These are phyloP conservation scores for Hypena proboscidalis DNA, from an alignment of 2,888 invertebrate species.

Conservation along the genomic window DNA sequence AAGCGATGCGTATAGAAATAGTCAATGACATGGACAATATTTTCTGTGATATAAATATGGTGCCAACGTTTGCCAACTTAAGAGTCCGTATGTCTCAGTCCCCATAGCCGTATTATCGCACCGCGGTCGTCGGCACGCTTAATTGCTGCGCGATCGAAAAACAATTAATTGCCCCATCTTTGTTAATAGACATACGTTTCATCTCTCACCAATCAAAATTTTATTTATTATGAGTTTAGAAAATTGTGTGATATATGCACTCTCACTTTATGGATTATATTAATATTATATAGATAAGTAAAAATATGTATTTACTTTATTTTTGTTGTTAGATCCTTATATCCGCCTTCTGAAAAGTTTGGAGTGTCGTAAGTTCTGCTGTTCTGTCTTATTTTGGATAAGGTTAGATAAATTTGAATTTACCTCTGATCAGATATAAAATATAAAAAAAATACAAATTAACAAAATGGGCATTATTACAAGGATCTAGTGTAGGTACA, in stretches of 20 bases:
- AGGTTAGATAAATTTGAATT: no score
- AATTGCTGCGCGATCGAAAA: constrained; percentile 24
- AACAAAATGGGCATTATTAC: no score
- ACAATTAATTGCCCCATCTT: constrained; percentile 24
- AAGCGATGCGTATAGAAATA: no score
- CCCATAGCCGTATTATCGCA: constrained; percentile 9
- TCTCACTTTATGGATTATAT: constrained; percentile 13
- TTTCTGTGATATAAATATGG: background rate
- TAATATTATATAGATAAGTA: no score
- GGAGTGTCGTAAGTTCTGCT: no score
- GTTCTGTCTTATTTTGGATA: no score
- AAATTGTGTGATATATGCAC: constrained; percentile 21
- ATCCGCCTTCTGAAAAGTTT: no score
- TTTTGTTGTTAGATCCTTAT: no score
- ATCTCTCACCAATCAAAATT: constrained; percentile 23
- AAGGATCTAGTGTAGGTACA: no score
- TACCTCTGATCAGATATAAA: background rate
- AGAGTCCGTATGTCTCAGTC: constrained; percentile 11
- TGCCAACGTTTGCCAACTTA: background rate
- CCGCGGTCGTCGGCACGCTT: constrained; percentile 19
- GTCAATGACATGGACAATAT: no score
- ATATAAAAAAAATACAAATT: no score
- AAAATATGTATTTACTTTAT: no score
- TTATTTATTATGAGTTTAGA: constrained; percentile 18
- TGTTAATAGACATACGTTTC: constrained; percentile 31